Evolutionary conservation across 2,888 invertebrate genomes (phyloP).

Genomic region (Ariolimax columbianus): DNA sequence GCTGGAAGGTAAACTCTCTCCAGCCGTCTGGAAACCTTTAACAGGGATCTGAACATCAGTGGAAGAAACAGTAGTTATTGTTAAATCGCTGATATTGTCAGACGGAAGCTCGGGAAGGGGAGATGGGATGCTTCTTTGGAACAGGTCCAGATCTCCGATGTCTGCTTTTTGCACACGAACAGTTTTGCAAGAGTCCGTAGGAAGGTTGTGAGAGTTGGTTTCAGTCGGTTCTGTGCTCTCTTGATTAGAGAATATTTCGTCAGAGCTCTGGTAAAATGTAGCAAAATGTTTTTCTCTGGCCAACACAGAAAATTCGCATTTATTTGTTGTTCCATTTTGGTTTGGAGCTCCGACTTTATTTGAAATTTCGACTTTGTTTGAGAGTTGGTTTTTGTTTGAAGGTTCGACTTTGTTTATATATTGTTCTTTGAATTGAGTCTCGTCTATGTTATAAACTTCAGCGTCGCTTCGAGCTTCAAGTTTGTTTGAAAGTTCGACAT

Average conservation of each 20-base stretch:
- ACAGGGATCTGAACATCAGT: neutral
- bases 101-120: neutral
- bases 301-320: neutral
- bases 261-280: neutral
- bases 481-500: no score
- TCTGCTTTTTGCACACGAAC: constrained; percentile 25
- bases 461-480: no score
- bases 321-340: neutral
- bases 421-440: no score
- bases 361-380: neutral
- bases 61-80: neutral
- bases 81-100: neutral
- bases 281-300: neutral
- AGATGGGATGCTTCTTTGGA: neutral
- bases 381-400: no score
- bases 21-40: neutral
- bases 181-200: neutral
- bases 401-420: no score
- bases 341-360: neutral
- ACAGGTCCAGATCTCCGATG: neutral
- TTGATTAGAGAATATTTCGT: neutral
- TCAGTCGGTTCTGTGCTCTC: neutral
- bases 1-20: neutral
- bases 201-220: neutral
- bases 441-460: no score